A percentile compares a stretch with the other conserved stretches of the same genome.
Conservation (phyloP, 2,797 vertebrate genomes). For the Emydoidea blandingii region DNA sequence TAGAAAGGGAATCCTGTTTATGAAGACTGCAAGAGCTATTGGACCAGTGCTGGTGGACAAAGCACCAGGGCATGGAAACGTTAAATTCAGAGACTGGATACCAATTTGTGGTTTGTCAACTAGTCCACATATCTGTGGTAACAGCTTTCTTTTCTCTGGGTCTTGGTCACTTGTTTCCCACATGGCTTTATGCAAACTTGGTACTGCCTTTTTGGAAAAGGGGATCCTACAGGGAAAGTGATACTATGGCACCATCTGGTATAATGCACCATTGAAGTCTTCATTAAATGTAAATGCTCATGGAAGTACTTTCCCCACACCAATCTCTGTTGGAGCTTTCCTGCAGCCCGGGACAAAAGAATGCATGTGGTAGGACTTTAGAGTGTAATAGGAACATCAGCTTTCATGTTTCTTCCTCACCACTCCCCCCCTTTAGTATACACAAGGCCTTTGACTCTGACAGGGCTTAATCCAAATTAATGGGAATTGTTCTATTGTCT, state of each 20-base stretch:
- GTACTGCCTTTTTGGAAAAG: background rate
- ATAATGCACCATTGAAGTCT: background rate
- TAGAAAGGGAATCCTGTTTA: background rate
- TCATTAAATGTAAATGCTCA: rapidly evolving
- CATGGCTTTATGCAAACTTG: background rate
- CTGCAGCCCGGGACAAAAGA: background rate
- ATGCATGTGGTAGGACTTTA: background rate
- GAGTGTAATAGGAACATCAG: background rate
- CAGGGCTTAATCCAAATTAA: rapidly evolving
- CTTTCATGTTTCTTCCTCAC: rapidly evolving
- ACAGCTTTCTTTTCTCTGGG: background rate
- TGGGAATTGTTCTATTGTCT: background rate
- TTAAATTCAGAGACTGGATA: conserved; percentile 28
- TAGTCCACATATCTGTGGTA: background rate
- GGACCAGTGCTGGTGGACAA: background rate
- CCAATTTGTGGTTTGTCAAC: conserved; percentile 35
- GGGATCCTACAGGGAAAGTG: background rate
- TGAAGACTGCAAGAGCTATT: background rate
- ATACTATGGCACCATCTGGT: background rate
- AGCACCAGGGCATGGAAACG: background rate
- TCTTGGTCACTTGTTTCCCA: background rate
- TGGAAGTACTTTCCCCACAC: rapidly evolving
- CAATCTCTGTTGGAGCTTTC: rapidly evolving
- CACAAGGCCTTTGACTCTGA: background rate
- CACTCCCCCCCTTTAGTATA: background rate